These are phyloP conservation scores for Mesorhabditis sp. DNA, from an alignment of 2,888 invertebrate genomes.

Conservation along the genomic window DNA sequence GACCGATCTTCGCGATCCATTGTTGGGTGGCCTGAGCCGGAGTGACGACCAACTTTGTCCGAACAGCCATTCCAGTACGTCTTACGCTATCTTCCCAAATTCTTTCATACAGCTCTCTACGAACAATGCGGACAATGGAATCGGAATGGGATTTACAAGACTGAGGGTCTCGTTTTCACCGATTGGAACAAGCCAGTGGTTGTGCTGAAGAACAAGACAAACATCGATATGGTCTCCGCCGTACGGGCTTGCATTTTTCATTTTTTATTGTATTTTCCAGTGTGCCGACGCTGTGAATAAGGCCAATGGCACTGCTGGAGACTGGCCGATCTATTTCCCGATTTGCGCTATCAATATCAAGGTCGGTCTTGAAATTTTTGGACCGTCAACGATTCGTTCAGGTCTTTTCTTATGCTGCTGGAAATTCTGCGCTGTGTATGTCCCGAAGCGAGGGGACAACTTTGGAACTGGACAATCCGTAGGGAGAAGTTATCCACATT, in stretches of 20 bases:
- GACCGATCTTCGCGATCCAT: background rate
- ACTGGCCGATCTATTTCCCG: background rate
- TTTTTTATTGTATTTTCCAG: background rate
- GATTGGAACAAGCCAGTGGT: slow-evolving; percentile 3
- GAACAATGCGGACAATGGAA: background rate
- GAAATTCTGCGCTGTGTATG: background rate
- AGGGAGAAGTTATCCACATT: background rate
- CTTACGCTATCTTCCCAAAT: background rate
- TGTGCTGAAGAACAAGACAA: background rate
- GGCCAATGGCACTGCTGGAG: background rate
- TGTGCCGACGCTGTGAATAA: slow-evolving; percentile 4
- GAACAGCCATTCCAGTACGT: background rate
- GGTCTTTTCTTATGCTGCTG: slow-evolving; percentile 4
- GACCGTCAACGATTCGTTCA: background rate
- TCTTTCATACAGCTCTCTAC: background rate
- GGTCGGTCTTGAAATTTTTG: background rate
- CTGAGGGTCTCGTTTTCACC: background rate
- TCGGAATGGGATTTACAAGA: background rate
- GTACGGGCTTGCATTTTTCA: background rate
- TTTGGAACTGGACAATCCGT: background rate
- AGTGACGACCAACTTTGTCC: background rate
- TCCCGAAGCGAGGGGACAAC: background rate
- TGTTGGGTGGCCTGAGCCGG: background rate
- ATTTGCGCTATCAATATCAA: background rate
- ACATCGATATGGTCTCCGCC: background rate